Base-by-base conservation (phyloP, 2,888 invertebrate species). In the Tetragonula carbonaria region DNA sequence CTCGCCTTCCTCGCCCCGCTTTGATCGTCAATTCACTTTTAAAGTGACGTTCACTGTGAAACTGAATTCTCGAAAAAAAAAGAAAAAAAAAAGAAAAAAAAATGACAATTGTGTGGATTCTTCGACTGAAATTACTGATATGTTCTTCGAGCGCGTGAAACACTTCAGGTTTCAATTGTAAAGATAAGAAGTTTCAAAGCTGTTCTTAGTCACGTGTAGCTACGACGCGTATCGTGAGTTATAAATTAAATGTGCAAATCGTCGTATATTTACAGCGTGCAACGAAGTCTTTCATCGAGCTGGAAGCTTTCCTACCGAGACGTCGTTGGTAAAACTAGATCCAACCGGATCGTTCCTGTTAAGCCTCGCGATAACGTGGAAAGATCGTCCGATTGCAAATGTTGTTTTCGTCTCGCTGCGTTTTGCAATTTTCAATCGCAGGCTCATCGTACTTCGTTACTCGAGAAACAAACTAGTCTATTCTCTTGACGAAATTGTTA, bases 241-340 rank as follows among this genome's bases (percentile, higher is more conserved):
- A 4, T 62, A 62, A 28, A 62, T 18, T 28, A 45, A 57, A 21
- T 5, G 21, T 21, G 16, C 4, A 68, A 67, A 57, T 16, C 23
- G 23, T 18, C 2, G 11, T 16, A 33, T 51, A 33, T 67, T 57
- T 51, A 33, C 23, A n/a, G 8, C 18, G 50, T 16, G 6, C 4
- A 50, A 11, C n/a, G 55, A 57, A 23, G 4, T 66, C 4, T 21
- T 33, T 51, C 2, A n/a, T 16, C 28, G n/a, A 14, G 21, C 13
- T 6, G 21, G 11, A 28, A 50, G 18, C 28, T 11, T 38, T 71
- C 5, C n/a, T 8, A 23, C 50, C 33, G 18, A 59, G 11, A 8
- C 45, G 45, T 28, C 8, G 28, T 72, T 23, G 59, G 1, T 59
- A 2, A 18, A 73, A 84, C 85, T 62, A 70, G 85, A 75, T 75